phyloP scores from a whole-genome alignment of 2,113 vertebrate genomes.

The Epinephelus lanceolatus region DNA sequence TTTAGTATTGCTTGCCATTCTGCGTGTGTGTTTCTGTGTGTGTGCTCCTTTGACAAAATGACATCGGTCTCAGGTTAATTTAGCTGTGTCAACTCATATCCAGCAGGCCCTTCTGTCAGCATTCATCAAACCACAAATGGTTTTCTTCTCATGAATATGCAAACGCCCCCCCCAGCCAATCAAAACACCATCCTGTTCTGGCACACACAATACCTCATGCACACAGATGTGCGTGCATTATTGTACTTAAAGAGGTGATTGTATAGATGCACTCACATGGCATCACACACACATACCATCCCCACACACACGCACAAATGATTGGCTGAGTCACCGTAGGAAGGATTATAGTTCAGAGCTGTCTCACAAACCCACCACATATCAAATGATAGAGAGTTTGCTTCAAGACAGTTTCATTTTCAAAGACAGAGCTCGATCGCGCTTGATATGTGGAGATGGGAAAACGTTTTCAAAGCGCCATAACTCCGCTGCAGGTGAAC shows the following conservation, averaged over 20 bases:
- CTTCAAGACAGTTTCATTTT: conserved; percentile 50
- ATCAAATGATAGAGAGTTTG: conserved; percentile 44
- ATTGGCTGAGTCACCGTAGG: conserved; percentile 26
- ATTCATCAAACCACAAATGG: conserved; percentile 71
- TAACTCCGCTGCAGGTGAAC: conserved; percentile 31
- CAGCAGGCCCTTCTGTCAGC: conserved; percentile 68
- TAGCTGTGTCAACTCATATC: conserved; percentile 65
- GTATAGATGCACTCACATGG: not conserved
- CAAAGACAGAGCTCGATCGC: not conserved
- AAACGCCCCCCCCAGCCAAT: conserved; percentile 54
- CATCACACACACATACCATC: not conserved
- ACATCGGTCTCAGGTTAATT: conserved; percentile 66
- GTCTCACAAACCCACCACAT: conserved; percentile 44
- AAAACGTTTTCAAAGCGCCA: conserved; percentile 13
- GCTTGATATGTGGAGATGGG: conserved; percentile 14
- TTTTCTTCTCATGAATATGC: conserved; percentile 74
- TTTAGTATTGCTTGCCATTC: not conserved
- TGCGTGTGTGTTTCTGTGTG: not conserved
- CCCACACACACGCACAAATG: not conserved
- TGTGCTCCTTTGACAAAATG: conserved; percentile 42
- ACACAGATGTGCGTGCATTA: not conserved
- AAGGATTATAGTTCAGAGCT: conserved; percentile 44
- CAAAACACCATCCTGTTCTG: conserved; percentile 45
- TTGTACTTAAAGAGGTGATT: not conserved
- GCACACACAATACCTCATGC: conserved; percentile 16